These are phyloP conservation scores for Gambelia wislizenii DNA, from an alignment of 2,797 vertebrate species.

Conservation along the genomic window DNA sequence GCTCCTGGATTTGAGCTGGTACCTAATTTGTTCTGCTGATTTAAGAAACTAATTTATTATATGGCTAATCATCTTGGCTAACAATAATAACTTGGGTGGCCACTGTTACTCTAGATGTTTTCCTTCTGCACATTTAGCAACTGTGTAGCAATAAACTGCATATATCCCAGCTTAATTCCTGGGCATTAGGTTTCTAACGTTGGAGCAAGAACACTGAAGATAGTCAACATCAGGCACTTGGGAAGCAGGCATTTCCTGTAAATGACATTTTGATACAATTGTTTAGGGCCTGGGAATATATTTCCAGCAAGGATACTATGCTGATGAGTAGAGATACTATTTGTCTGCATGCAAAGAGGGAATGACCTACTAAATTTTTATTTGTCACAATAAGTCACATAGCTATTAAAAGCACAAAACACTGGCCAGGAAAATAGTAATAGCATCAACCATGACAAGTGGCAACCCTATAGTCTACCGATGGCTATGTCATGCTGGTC, in stretches of 20 bases:
- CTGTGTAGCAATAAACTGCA: too few species aligned
- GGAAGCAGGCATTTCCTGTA: background rate
- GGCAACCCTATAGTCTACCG: too few species aligned
- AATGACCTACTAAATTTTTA: background rate
- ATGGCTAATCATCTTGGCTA: background rate
- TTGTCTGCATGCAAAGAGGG: background rate
- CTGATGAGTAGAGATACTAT: background rate
- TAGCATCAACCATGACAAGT: background rate
- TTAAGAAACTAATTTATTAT: background rate
- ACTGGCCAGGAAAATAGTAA: background rate
- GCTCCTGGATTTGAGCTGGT: background rate
- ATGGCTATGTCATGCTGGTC: background rate
- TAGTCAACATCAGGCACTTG: background rate
- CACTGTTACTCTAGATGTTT: background rate
- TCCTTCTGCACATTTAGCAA: background rate
- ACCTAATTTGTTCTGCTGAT: too few species aligned
- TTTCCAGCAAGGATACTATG: background rate
- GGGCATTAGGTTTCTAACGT: background rate
- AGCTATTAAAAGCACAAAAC: background rate
- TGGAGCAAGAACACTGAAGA: background rate
- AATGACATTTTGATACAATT: background rate
- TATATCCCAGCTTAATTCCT: background rate
- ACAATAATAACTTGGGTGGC: background rate
- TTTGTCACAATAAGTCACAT: background rate
- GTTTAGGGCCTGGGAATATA: background rate